Evolutionary conservation across 2,888 invertebrate genomes (phyloP), one percentile per base, ranked within the genome.

Genomic region (Troilus luridus): DNA sequence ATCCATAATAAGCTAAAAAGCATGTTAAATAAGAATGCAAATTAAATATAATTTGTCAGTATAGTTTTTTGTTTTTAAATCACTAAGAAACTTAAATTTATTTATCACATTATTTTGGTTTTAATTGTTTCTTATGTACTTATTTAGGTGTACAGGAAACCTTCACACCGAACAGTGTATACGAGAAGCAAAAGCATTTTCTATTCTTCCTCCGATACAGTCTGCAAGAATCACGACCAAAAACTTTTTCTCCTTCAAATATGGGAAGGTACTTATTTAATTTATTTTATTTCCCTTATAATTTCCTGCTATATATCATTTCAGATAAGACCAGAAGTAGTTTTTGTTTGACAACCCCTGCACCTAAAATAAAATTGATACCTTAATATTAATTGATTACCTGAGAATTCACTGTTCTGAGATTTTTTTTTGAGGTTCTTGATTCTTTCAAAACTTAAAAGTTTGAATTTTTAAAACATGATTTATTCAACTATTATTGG

Each of bases 131-230:
- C 41, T 41, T 41, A 41, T 41, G 41, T 41, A 41, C 41, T 41
- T 41, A 85, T 88, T 9, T 11, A 93, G 93, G 11, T 93, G 93
- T 90, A 93, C 93, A 54, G 92, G 93, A 17, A 27, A 89, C 54
- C 91, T 91, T 27, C 88, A 91, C 27, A 92, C 91, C 11, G 90
- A 91, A 64, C 92, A 92, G 81, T 93, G 93, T 91, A 91, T 88
- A 88, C 72, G 92, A 67, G 91, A 92, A 91, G 92, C 91, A 9
- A 91, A 85, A n/a, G 67, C 90, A 21, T 95, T 94, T 56, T 94
- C 95, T 91, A 96, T 97, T 88, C 93, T 97, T 88, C 97, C 97
- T 0, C 97, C 97, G 0, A 94, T 97, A 8, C 94, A 95, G 58
- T 96, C 96, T 2, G 96, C 96, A 0, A 95, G 95, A 90, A 93